Conservation (phyloP, 2,888 invertebrate genomes). For the Trissolcus japonicus region DNA sequence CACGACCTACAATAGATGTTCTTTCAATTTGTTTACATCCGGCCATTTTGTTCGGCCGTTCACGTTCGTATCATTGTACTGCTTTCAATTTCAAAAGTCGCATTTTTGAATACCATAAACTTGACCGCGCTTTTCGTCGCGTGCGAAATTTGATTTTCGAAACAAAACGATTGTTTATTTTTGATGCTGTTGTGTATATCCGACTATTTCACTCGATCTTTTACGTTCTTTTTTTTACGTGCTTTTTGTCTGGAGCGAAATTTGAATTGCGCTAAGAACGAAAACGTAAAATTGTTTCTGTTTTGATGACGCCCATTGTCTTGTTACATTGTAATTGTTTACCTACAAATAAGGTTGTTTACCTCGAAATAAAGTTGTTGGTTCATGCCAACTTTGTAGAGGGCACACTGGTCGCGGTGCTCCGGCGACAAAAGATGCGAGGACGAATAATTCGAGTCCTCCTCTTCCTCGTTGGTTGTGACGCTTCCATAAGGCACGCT, state of each 20-base stretch:
- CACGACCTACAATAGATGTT: slow-evolving; percentile 10
- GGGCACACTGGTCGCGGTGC: slow-evolving; percentile 80
- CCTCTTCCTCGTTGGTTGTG: slow-evolving; percentile 58
- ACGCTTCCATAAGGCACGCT: slow-evolving; percentile 60
- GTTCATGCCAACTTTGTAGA: slow-evolving; percentile 83
- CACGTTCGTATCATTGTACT: not conserved
- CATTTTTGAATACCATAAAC: not conserved
- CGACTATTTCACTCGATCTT: no score
- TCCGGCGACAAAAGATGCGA: slow-evolving; percentile 61
- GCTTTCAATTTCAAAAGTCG: not conserved
- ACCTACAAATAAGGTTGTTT: slow-evolving; percentile 31
- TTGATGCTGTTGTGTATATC: no score
- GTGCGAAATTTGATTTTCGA: no score
- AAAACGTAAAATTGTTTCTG: not conserved
- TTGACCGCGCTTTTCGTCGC: not conserved
- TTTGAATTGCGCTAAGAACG: no score
- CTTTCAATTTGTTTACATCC: slow-evolving; percentile 2
- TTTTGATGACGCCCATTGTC: not conserved
- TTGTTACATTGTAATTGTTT: not conserved
- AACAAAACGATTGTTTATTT: no score
- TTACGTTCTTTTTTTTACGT: no score
- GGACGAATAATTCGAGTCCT: slow-evolving; percentile 53
- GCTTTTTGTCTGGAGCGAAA: no score
- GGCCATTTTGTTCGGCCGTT: no score
- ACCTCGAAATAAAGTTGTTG: slow-evolving; percentile 81